Base-by-base conservation (phyloP, 2,888 invertebrate genomes). In the Meteorus cinctellus region DNA sequence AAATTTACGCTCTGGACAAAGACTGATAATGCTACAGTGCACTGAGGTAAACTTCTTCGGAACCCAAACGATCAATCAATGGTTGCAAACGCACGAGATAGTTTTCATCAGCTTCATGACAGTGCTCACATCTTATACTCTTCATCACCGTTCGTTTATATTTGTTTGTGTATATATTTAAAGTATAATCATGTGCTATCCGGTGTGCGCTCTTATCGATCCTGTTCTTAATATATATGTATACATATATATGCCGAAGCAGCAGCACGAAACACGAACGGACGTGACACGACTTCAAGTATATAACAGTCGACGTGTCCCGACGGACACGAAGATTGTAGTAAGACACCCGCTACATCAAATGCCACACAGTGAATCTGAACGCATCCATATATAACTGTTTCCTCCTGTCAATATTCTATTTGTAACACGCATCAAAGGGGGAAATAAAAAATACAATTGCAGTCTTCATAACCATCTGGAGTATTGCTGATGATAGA, bases 241-340 rank as follows among this genome's bases (percentile, higher is more conserved):
- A 45, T 45, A 48, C n/a, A 48, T 10, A 45, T 45, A 1, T 45
- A 16, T 19, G 10, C 8, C 10, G 48, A 2, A 48, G 55, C 75
- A 51, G 71, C 74, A 34, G 74, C 74, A 67, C 72, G 72, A 73
- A 71, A 41, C 81, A 80, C 77, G 74, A 78, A 70, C 77, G 78
- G 78, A 81, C 80, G 80, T 81, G 80, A 80, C 78, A 73, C 75
- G 80, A 77, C 79, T 81, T 67, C 74, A 78, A 78, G 78, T 78
- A 65, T 60, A 67, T 63, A 73, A 71, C 78, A 74, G 79, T 74
- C 80, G 72, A 79, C 67, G 75, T 55, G 55, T 77, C 69, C 72
- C 72, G 74, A 69, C 79, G 77, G 78, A 79, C 78, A 80, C 71
- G 75, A 80, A 77, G 78, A 79, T 80, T 80, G 76, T 77, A 75